A percentile compares a stretch with the other conserved stretches of the same genome.
Conservation (phyloP, 37 sponge, comb jelly and placozoan species). For the Amphimedon queenslandica region DNA sequence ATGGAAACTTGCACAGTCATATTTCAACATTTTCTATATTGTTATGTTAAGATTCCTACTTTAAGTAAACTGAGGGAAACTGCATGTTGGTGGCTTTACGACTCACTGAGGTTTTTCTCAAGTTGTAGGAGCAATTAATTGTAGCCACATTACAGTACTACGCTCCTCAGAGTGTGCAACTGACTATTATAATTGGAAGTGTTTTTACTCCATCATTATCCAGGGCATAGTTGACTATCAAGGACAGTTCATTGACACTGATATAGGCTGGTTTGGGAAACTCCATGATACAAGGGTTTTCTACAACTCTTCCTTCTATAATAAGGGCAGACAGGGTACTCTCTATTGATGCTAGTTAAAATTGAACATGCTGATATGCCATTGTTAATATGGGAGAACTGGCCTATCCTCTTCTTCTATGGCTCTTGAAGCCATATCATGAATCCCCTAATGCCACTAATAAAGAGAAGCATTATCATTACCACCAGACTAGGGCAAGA, state of each 20-base stretch:
- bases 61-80: no score
- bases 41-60: no score
- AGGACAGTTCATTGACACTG: no score
- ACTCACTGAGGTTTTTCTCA: slow-evolving; percentile 17
- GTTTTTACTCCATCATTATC: slow-evolving; percentile 22
- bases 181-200: slow-evolving; percentile 26
- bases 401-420: no score
- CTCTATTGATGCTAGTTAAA: slow-evolving; percentile 12
- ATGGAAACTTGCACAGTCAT: no score
- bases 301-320: slow-evolving; percentile 12
- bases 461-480: no score
- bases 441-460: no score
- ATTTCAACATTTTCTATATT: no score
- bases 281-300: slow-evolving; percentile 28
- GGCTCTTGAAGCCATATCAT: no score
- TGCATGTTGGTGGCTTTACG: slow-evolving; percentile 5
- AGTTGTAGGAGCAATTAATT: slow-evolving; percentile 25
- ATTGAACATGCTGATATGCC: slow-evolving; percentile 11
- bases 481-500: no score
- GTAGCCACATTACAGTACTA: slow-evolving; percentile 22
- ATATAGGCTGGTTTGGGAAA: slow-evolving; percentile 14
- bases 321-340: neutral
- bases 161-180: slow-evolving; percentile 11
- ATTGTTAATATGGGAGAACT: slow-evolving; percentile 39
- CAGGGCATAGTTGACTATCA: slow-evolving; percentile 23